Evolutionary conservation across 2,113 vertebrate genomes (phyloP).

Genomic region (Cranoglanis bouderius): DNA sequence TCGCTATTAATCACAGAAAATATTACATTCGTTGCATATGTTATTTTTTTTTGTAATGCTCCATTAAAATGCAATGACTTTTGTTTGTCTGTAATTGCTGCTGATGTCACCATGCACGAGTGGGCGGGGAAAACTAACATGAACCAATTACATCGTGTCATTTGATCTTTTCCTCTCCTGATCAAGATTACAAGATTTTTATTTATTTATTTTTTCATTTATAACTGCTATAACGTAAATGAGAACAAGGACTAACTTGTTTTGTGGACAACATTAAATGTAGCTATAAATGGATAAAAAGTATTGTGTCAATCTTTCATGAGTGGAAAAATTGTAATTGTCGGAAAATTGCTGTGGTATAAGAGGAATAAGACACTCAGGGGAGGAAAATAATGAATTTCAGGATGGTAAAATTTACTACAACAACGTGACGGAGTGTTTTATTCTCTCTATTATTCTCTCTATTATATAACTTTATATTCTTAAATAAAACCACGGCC

Average conservation of each 20-base stretch:
- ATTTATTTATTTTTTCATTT: too few relatives aligned
- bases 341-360: not conserved
- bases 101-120: not conserved
- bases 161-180: not conserved
- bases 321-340: not conserved
- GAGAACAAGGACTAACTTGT: not conserved
- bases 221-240: not conserved
- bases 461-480: too few relatives aligned
- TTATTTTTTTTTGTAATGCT: not conserved
- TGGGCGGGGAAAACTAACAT: not conserved
- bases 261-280: too few relatives aligned
- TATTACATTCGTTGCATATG: not conserved
- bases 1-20: not conserved
- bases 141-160: not conserved
- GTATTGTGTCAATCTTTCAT: not conserved
- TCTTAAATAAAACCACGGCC: too few relatives aligned
- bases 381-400: too few relatives aligned
- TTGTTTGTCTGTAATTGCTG: not conserved
- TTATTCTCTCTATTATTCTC: too few relatives aligned
- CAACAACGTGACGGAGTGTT: too few relatives aligned
- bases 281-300: not conserved
- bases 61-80: not conserved
- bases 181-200: too few relatives aligned
- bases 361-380: too few relatives aligned
- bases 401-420: too few relatives aligned